Evolutionary conservation across 2,797 vertebrate genomes (phyloP), one percentile per base, ranked within the genome.

Genomic region (Eurystomus glaucurus): DNA sequence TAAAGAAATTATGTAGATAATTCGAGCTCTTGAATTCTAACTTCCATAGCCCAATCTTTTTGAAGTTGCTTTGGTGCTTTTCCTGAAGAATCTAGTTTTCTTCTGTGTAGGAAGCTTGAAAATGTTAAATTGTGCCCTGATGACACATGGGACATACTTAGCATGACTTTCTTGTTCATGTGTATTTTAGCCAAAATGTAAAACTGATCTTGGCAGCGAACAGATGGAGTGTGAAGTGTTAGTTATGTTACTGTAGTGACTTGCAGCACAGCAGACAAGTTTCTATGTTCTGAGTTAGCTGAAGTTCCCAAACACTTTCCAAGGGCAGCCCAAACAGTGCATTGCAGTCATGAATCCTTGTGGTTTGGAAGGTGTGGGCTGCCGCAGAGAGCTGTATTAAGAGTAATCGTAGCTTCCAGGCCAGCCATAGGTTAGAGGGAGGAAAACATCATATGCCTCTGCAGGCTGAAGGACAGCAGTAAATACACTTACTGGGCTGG

Each of bases 281-380:
- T 82, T 62, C 58, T 85, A 57, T 1, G 0, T 28, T 57, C 41
- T 2, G 21, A 48, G 50, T 65, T 65, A 68, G 35, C 46, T 64
- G n/a, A 46, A 69, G 46, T 29, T 81, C 43, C 35, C 0, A 0
- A 20, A 3, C 0, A 2, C 19, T 77, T 79, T 55, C 41, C 48
- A 11, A 23, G 62, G 66, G 74, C 45, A 54, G 62, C 43, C 25
- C 51, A 5, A 52, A 8, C 39, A 21, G 26, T 22, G 58, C 58
- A 17, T 1, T 60, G 55, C 62, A 68, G 68, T 31, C 5, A 4
- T 29, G 35, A 58, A 41, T 55, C 46, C n/a, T 25, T 68, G 72
- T 16, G 18, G 35, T 13, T 72, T 54, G 48, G 57, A 14, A 81
- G 80, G 72, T 78, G 80, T 70, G 88, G 43, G 9, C 66, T 85